Conservation (phyloP, 2,888 invertebrate genomes). For the Oscheius sp. region DNA sequence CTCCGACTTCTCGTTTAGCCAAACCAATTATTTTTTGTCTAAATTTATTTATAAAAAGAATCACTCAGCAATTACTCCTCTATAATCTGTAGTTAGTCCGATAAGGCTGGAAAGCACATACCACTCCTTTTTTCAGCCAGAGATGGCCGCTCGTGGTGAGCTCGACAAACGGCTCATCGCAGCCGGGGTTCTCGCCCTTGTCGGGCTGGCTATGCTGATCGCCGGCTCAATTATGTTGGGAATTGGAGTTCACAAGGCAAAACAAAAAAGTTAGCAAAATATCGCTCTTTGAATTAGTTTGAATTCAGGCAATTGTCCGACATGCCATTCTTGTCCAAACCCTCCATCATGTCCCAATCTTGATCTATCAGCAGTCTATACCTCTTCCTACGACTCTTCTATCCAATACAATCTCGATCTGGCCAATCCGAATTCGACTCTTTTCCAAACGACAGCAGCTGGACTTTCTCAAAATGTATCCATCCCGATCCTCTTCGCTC, state of each 20-base stretch:
- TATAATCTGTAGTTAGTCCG: too few species aligned
- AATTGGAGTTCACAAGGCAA: slow-evolving; percentile 9
- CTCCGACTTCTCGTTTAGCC: too few species aligned
- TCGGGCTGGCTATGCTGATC: slow-evolving; percentile 21
- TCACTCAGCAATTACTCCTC: too few species aligned
- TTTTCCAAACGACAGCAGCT: neutral
- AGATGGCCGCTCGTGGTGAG: slow-evolving; percentile 1
- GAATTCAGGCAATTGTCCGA: slow-evolving; percentile 5
- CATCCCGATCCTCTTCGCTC: neutral
- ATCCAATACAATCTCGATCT: neutral
- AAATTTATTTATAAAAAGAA: too few species aligned
- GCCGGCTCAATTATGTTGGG: slow-evolving; percentile 19
- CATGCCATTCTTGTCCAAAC: neutral
- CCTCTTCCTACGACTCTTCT: neutral
- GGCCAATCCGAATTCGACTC: neutral
- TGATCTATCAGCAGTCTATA: slow-evolving; percentile 3
- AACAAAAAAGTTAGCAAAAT: neutral
- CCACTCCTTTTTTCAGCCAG: neutral
- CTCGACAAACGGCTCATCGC: slow-evolving; percentile 26
- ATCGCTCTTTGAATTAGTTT: neutral
- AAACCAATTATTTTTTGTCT: too few species aligned
- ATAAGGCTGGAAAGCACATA: too few species aligned
- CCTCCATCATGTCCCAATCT: neutral
- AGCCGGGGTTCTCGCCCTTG: neutral
- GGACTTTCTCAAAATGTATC: slow-evolving; percentile 1